Evolutionary conservation across 2,888 invertebrate genomes (phyloP).

Genomic region (Machimus atricapillus): DNA sequence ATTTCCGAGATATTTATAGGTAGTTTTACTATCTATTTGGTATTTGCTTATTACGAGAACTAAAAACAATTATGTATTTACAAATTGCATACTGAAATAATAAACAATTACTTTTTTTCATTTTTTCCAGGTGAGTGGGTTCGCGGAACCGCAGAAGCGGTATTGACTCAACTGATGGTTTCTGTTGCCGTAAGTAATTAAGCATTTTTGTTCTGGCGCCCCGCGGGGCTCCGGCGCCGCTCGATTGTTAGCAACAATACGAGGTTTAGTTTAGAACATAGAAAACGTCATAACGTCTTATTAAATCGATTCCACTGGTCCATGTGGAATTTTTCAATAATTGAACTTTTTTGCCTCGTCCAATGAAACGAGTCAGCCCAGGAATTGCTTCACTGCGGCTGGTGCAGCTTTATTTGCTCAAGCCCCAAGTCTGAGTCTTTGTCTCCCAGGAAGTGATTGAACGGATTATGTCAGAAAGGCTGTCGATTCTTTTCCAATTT

Average conservation of each 20-base stretch:
- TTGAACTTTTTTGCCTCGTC: neutral
- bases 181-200: constrained; percentile 11
- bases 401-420: neutral
- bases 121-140: constrained; percentile 4
- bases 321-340: constrained; percentile 4
- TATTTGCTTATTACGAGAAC: neutral
- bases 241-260: neutral
- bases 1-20: neutral
- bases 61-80: neutral
- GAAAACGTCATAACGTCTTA: neutral
- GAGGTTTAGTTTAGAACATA: neutral
- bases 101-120: neutral
- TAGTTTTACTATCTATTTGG: neutral
- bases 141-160: neutral
- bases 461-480: neutral
- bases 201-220: neutral
- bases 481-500: neutral
- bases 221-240: neutral
- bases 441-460: neutral
- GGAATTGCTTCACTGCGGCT: neutral
- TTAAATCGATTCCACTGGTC: neutral
- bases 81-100: neutral
- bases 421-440: neutral
- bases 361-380: neutral
- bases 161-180: neutral